Conservation (phyloP, 2,113 vertebrate genomes). For the Solenodon paradoxus region DNA sequence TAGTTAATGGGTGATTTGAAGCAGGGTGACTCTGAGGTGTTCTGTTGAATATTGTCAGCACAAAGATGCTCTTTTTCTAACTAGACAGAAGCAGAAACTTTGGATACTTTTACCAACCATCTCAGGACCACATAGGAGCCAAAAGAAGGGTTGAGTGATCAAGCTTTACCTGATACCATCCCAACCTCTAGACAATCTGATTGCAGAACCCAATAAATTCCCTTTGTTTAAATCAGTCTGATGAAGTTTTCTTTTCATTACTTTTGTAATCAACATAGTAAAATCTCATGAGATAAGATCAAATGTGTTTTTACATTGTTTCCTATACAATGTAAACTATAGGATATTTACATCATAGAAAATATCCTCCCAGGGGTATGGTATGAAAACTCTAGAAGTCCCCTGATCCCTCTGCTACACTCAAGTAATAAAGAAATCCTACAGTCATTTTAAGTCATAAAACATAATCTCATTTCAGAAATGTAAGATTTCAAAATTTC, state of each 20-base stretch:
- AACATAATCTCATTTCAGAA: background rate
- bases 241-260: background rate
- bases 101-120: background rate
- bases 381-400: background rate
- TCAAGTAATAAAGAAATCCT: background rate
- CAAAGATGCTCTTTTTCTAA: background rate
- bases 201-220: background rate
- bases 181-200: background rate
- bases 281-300: background rate
- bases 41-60: background rate
- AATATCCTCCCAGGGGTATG: background rate
- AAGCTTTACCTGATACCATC: background rate
- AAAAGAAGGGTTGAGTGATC: background rate
- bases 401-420: background rate
- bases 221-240: background rate
- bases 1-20: background rate
- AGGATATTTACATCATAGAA: background rate
- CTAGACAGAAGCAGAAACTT: background rate
- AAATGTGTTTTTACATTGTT: background rate
- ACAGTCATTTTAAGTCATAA: background rate
- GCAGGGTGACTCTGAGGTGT: background rate
- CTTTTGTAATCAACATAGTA: background rate
- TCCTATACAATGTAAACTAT: too few species aligned
- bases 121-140: background rate
- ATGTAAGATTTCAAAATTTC: slow-evolving; percentile 2